Base-by-base conservation (phyloP, 2,797 vertebrate species). In the Pseudochirops corinnae region DNA sequence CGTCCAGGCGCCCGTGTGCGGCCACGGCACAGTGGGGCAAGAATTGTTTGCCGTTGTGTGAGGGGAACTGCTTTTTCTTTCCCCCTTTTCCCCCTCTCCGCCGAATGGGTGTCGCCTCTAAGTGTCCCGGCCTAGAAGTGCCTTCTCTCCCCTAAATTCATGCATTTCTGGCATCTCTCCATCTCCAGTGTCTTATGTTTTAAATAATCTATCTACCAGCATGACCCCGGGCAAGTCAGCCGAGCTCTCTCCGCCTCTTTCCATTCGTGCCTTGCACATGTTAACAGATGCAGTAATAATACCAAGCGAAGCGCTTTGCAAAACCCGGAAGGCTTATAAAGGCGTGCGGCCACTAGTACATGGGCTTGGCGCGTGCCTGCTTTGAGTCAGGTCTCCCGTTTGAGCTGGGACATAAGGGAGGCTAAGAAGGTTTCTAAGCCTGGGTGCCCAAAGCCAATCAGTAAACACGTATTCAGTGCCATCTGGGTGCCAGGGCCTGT, bases 201-300 rank as follows among this genome's bases (percentile, higher is more conserved):
- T 39, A 21, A n/a, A 7, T n/a, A 4, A 4, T 33, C 29, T 11
- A 5, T 6, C 0, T 18, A 5, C 62, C 14, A n/a, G 67, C 1
- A n/a, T 21, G n/a, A 39, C 67, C 67, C 5, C 74, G 39, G 21
- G n/a, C 16, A 26, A 46, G n/a, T 46, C n/a, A 82, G 16, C 67
- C 4, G 9, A 46, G 9, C 74, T 26, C 74, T 24, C 67, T 11
- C 74, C 46, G 39, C 74, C 74, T 1, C 39, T 26, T 26, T 46
- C 74, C 39, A 11, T 5, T 46, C 11, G 74, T 21, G 7, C 39
- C 21, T 50, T 26, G 74, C 74, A 10, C 24, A 12, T 26, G 39
- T 26, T 46, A 26, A 4, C 7, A 26, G 3, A 3, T 26, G 74
- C 46, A 24, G 50, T 52, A 52, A 67, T 18, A 67, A 13, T 10